Base-by-base conservation (phyloP, 2,113 vertebrate species). In the Ochotona curzoniae region DNA sequence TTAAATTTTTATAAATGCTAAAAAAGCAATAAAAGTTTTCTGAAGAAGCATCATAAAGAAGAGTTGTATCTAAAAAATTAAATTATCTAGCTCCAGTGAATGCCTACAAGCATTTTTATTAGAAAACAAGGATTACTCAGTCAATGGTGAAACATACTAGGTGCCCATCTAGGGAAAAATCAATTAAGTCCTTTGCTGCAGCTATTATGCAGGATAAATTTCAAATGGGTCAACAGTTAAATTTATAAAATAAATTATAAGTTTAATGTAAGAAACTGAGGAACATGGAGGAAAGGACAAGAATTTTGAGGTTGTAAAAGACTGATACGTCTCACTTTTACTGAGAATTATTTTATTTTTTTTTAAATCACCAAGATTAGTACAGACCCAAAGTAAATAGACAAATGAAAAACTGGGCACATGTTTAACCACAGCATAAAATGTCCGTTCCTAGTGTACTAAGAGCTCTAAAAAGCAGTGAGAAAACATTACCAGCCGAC, bases 1-100 rank as follows among this genome's bases (percentile, higher is more conserved):
- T 81, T 82, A 73, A 84, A 73, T 12, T 87, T 93, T 76, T 71
- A 30, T 35, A 38, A 75, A n/a, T 66, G 80, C 92, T 75, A 85
- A 49, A 51, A 71, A 32, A 89, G 20, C n/a, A 88, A 93, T 23
- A 15, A 73, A 89, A 75, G 15, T 54, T 32, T 70, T 73, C 20
- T 61, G n/a, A 94, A 63, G 49, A 92, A 78, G 38, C 8, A 15
- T 54, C 35, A 85, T 67, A 35, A 79, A 60, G 23, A 83, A 21
- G 44, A 71, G 61, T 2, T 61, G 64, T 30, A 26, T 4, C 5
- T n/a, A 0, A 70, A 79, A 75, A 79, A 63, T 14, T 44, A 38
- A 2, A 83, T 28, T 63, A 54, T 25, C 32, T 49, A 35, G 7
- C 26, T 74, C 25, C 70, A 64, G 79, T 90, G 61, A 83, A 89